A percentile compares a stretch with the other conserved stretches of the same genome.
Conservation (phyloP, 2,888 invertebrate genomes). For the Lepas anatifera region DNA sequence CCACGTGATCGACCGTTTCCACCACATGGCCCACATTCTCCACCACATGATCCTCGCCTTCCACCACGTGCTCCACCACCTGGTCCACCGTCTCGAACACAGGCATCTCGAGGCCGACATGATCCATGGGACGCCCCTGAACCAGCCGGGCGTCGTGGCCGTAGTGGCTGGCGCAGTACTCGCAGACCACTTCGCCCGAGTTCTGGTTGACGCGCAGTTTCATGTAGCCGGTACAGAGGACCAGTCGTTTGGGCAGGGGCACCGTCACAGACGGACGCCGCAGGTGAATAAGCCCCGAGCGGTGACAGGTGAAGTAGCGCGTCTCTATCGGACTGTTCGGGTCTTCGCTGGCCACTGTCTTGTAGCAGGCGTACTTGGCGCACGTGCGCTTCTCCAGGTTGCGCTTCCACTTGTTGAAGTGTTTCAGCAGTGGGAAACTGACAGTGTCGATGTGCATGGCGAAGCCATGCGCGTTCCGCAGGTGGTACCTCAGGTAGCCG, state of each 20-base stretch:
- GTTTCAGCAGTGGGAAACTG: background rate
- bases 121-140: background rate
- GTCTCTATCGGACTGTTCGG: background rate
- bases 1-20: background rate
- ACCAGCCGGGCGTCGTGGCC: conserved; percentile 15
- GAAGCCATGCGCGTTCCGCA: background rate
- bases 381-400: conserved; percentile 2
- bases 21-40: background rate
- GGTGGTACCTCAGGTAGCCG: background rate
- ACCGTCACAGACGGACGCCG: background rate
- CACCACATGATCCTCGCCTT: background rate
- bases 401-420: background rate
- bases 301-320: background rate
- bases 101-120: too few relatives aligned
- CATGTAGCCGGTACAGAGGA: conserved; percentile 15
- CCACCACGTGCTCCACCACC: background rate
- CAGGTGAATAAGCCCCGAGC: background rate
- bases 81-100: too few relatives aligned
- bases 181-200: conserved; percentile 16
- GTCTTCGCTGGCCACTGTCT: background rate
- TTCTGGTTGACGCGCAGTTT: conserved; percentile 1
- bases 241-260: background rate
- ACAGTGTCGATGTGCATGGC: conserved; percentile 9
- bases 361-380: background rate
- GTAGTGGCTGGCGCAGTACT: conserved; percentile 20